Base-by-base conservation (phyloP, 2,113 vertebrate genomes). In the Amblyornis subalaris region DNA sequence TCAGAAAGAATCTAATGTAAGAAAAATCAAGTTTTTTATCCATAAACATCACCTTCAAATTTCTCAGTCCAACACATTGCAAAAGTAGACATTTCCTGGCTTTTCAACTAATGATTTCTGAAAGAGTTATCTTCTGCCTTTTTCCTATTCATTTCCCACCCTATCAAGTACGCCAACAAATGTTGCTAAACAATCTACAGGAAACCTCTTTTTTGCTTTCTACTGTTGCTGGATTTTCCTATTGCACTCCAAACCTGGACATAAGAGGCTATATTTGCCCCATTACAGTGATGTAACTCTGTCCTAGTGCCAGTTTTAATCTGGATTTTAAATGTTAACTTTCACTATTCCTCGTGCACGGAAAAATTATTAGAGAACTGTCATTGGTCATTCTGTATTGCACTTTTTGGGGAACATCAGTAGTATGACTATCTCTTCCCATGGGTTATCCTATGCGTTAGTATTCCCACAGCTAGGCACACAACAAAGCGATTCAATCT, bases 401-500 rank as follows among this genome's bases (percentile, higher is more conserved):
- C 18, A 40, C 33, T 69, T 91, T 89, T 85, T 42, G 22, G 8
- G 71, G 29, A 77, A 67, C 42, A 87, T 42, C 44, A 76, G 9
- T 48, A 54, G 45, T 50, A 58, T 61, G 44, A 42, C 20, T n/a
- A 2, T 26, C 25, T 73, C 50, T 79, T 77, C 70, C 61, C 38
- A 15, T 78, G 50, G 38, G 12, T 89, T 92, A 84, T 36, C 38
- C 57, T 77, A 38, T 22, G 35, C 13, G 60, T 62, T 35, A 81
- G 36, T 73, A 77, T 94, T 96, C 77, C 64, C 67, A 92, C 36
- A 86, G 57, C 35, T 64, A 36, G 28, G 50, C 24, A 42, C 51
- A 84, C 23, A 75, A 90, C 62, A 91, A 85, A 83, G 36, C 35
- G 85, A 10, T n/a, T 61, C 69, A 93, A 77, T 76, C 47, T 88